phyloP scores from a whole-genome alignment of 35 echinoderm and acorn worm species.

The Stichopus chloronotus region DNA sequence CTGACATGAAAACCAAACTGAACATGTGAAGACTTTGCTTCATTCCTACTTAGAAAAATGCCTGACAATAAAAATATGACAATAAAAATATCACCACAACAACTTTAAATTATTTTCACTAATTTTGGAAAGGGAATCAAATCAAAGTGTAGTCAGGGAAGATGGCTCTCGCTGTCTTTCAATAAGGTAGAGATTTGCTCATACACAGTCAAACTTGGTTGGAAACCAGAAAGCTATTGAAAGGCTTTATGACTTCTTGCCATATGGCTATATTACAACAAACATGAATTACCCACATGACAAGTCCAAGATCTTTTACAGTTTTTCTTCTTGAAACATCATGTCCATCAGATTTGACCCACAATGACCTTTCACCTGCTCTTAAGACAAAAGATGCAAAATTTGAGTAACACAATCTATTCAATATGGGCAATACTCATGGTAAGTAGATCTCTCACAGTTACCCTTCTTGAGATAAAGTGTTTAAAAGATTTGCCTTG shows the following conservation, averaged over 20 bases:
- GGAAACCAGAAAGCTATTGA: neutral
- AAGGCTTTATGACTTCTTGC: neutral
- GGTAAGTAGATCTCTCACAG: neutral
- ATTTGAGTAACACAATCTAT: neutral
- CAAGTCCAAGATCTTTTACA: neutral
- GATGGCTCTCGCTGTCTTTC: neutral
- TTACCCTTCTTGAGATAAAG: neutral
- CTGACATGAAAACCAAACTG: no score
- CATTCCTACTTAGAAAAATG: no score
- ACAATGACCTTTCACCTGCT: neutral
- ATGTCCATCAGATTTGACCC: neutral
- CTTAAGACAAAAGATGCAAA: neutral
- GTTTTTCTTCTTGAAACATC: neutral
- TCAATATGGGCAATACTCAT: no score
- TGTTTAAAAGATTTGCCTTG: no score
- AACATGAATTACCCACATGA: neutral
- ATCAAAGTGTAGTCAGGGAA: no score
- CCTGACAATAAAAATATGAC: no score
- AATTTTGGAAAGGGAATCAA: no score
- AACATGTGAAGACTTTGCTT: no score
- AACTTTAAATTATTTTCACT: no score
- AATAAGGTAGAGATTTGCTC: neutral
- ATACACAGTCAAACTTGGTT: neutral
- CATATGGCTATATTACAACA: neutral
- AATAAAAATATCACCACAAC: no score